phyloP scores from a whole-genome alignment of 2,113 vertebrate species.

The Coptodon bakossiorum region DNA sequence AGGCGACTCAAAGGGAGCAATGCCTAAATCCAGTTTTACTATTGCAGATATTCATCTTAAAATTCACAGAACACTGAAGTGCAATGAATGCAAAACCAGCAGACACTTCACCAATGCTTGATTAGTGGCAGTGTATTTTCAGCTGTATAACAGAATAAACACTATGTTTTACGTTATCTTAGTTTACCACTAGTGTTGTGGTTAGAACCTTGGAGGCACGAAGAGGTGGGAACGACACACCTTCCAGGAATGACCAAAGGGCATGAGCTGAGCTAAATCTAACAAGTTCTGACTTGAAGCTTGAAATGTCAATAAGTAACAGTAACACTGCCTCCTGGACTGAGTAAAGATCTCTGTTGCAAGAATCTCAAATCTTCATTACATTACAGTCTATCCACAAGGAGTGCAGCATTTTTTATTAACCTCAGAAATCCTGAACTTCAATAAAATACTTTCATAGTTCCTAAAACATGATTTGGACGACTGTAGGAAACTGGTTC shows the following conservation, averaged over 20 bases:
- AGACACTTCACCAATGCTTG: neutral
- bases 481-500: neutral
- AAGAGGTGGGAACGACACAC: neutral
- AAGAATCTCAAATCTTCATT: neutral
- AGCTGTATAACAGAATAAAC: neutral
- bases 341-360: neutral
- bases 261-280: neutral
- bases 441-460: neutral
- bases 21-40: neutral
- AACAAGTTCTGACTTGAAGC: neutral
- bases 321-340: neutral
- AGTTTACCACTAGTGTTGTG: neutral
- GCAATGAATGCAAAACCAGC: neutral
- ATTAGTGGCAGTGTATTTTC: neutral
- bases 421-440: neutral
- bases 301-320: neutral
- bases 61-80: neutral
- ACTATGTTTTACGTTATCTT: neutral
- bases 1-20: fast-evolving
- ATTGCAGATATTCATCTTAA: neutral
- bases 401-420: neutral
- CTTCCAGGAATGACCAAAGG: constrained; percentile 5
- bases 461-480: neutral
- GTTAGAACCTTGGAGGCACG: neutral
- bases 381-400: neutral